These are phyloP conservation scores for Ceratina calcarata DNA, from an alignment of 1,140 invertebrate species.

Conservation along the genomic window DNA sequence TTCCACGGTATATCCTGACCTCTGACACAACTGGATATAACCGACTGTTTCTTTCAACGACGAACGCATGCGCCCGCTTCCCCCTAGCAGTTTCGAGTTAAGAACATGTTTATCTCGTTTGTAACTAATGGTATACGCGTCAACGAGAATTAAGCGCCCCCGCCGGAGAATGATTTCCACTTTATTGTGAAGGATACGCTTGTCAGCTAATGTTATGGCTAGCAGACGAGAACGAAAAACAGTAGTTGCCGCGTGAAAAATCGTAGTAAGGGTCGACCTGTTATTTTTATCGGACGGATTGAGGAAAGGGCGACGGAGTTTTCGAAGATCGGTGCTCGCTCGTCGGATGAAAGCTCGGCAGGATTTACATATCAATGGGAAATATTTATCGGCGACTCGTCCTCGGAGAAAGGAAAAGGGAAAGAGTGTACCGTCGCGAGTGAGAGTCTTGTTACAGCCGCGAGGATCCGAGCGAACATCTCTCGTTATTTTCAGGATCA, in stretches of 20 bases:
- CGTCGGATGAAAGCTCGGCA: conserved; percentile 40
- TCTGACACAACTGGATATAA: background rate
- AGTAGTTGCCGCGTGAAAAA: no score
- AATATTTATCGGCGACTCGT: conserved; percentile 66
- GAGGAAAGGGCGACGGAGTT: conserved; percentile 32
- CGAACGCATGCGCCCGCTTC: conserved; percentile 1
- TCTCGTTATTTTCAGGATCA: conserved; percentile 49
- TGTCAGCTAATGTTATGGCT: no score
- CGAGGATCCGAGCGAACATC: conserved; percentile 15
- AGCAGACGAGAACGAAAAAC: no score
- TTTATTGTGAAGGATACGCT: no score
- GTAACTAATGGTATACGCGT: conserved; percentile 63
- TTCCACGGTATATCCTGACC: background rate
- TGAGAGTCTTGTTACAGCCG: background rate
- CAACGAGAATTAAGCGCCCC: conserved; percentile 43
- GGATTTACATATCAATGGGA: conserved; percentile 62
- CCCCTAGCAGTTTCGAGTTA: conserved; percentile 24
- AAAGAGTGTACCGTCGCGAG: background rate
- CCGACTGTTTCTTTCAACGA: conserved; percentile 10
- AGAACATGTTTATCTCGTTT: conserved; percentile 49
- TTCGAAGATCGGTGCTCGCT: conserved; percentile 50
- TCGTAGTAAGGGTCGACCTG: no score
- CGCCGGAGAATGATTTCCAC: background rate
- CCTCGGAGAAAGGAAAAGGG: conserved; percentile 7
- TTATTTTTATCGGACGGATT: background rate